Evolutionary conservation across 2,113 vertebrate species (phyloP).

Genomic region (Grantiella picta): DNA sequence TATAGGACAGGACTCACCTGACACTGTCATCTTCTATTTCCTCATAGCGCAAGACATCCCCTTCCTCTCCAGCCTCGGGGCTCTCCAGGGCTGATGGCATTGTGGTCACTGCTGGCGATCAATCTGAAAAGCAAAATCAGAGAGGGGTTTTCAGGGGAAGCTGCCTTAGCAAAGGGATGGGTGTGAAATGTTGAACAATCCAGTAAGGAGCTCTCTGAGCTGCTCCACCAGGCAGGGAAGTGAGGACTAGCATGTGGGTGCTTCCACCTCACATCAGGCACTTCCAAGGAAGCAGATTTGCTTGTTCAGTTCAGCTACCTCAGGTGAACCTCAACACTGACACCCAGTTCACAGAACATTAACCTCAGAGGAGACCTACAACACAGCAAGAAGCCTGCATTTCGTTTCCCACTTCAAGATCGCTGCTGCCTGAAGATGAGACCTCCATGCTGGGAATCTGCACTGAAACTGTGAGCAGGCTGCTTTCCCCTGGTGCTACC

Average conservation of each 20-base stretch:
- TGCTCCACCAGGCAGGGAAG: background rate
- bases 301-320: background rate
- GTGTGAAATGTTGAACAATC: background rate
- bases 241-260: background rate
- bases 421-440: background rate
- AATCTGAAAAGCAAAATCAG: background rate
- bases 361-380: background rate
- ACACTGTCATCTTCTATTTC: slow-evolving; percentile 1
- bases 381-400: background rate
- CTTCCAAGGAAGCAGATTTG: background rate
- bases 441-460: background rate
- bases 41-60: background rate
- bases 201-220: background rate
- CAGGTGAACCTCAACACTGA: background rate
- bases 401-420: background rate
- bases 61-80: slow-evolving; percentile 44
- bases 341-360: background rate
- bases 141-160: background rate
- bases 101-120: background rate
- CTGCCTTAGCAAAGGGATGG: background rate
- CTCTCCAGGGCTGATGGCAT: slow-evolving; percentile 54
- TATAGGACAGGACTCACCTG: slow-evolving; percentile 42
- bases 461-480: background rate
- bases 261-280: background rate
- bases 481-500: background rate